phyloP scores from a whole-genome alignment of 2,888 invertebrate species.

The Deilephila elpenor region DNA sequence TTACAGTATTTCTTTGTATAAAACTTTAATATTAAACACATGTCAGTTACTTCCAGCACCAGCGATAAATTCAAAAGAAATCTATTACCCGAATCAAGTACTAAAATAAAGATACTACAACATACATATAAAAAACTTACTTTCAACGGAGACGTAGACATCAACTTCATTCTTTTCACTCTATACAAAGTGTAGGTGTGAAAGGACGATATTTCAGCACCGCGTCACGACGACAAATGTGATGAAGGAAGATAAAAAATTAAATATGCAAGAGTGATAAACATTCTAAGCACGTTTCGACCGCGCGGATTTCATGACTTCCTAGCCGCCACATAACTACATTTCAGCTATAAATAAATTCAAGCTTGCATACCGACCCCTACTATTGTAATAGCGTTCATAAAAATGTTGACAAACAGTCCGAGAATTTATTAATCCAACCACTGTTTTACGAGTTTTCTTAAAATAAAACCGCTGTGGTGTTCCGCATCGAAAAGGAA shows the following conservation, averaged over 20 bases:
- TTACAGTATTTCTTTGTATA: no score
- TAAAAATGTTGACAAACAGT: slow-evolving; percentile 28
- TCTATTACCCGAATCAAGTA: background rate
- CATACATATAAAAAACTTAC: background rate
- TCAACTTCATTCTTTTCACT: background rate
- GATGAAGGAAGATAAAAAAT: slow-evolving; percentile 51
- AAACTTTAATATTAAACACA: background rate
- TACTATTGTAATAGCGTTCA: slow-evolving; percentile 35
- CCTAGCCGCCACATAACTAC: slow-evolving; percentile 40
- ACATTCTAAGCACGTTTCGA: slow-evolving; percentile 48
- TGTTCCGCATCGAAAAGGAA: background rate
- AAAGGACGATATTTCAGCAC: background rate
- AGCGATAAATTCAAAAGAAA: background rate
- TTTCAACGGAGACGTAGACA: background rate
- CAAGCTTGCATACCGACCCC: slow-evolving; percentile 35
- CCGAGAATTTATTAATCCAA: slow-evolving; percentile 6
- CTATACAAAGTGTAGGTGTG: background rate
- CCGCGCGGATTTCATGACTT: slow-evolving; percentile 52
- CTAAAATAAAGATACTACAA: background rate
- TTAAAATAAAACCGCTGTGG: background rate
- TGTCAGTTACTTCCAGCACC: background rate
- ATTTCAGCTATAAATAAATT: slow-evolving; percentile 45
- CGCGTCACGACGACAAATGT: slow-evolving; percentile 35
- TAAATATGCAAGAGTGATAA: slow-evolving; percentile 53
- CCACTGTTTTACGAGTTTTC: slow-evolving; percentile 18